phyloP scores from a whole-genome alignment of 64 coral and sea anemone species.

The Pocillopora damicornis region DNA sequence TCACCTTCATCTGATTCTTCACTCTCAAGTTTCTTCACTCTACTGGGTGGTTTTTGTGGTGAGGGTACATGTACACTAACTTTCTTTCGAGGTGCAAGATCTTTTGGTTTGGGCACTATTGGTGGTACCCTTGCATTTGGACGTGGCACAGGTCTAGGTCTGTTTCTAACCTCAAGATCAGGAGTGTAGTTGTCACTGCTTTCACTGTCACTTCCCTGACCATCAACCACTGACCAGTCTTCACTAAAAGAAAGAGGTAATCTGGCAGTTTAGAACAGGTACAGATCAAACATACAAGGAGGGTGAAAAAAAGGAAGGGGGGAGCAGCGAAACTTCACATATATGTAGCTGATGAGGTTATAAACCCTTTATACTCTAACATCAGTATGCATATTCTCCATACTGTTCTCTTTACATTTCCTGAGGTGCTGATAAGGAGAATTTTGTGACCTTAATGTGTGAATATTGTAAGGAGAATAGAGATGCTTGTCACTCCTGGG shows the following conservation, averaged over 20 bases:
- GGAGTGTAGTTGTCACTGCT: slow-evolving; percentile 88
- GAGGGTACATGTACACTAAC: not conserved
- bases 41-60: slow-evolving; percentile 19
- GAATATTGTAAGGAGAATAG: too few species aligned
- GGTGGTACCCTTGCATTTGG: slow-evolving; percentile 75
- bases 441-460: too few species aligned
- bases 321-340: too few species aligned
- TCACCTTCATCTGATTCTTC: slow-evolving; percentile 52
- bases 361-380: too few species aligned
- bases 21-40: slow-evolving; percentile 44
- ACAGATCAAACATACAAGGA: too few species aligned
- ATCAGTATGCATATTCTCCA: too few species aligned
- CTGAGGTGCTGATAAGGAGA: too few species aligned
- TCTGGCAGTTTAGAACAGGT: too few species aligned
- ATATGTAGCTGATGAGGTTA: too few species aligned
- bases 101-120: slow-evolving; percentile 46
- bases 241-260: slow-evolving; percentile 44
- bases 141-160: slow-evolving; percentile 62
- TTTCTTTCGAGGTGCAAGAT: slow-evolving; percentile 5
- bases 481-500: too few species aligned
- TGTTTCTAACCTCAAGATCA: slow-evolving; percentile 27
- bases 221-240: slow-evolving; percentile 71
- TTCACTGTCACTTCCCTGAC: slow-evolving; percentile 65
- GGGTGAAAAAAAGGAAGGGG: too few species aligned
- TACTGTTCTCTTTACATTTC: too few species aligned